A percentile compares a stretch with the other conserved stretches of the same genome.
These are phyloP conservation scores for Hirudo medicinalis DNA, from an alignment of 1,140 invertebrate species.

Conservation along the genomic window DNA sequence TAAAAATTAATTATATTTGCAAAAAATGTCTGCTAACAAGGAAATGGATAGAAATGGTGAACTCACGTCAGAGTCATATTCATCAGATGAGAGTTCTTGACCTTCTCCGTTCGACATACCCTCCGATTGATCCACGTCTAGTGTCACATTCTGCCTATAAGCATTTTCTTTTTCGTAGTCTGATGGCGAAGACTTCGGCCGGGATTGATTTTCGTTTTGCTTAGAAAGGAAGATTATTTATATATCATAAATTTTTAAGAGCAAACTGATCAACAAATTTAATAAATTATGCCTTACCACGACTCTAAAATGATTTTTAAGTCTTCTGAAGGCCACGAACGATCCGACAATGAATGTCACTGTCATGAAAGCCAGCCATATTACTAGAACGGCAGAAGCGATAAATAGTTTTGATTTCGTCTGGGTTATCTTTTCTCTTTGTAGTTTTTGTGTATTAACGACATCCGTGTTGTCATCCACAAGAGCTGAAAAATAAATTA, in stretches of 20 bases:
- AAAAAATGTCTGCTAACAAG: no score
- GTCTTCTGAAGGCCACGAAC: not conserved
- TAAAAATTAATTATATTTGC: no score
- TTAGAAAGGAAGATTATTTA: not conserved
- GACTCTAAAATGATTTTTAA: not conserved
- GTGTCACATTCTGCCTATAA: not conserved
- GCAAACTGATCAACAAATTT: not conserved
- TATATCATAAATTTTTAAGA: not conserved
- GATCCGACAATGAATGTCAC: not conserved
- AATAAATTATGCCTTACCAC: not conserved
- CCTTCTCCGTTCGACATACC: not conserved
- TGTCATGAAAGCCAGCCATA: constrained; percentile 1
- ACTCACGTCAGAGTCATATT: no score
- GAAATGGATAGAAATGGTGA: no score
- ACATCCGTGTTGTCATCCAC: not conserved
- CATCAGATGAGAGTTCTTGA: not conserved
- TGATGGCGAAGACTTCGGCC: not conserved
- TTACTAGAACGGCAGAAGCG: not conserved
- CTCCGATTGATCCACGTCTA: not conserved
- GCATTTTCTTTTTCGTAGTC: not conserved
- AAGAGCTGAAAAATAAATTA: not conserved
- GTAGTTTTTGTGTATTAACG: not conserved
- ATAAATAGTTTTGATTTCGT: constrained; percentile 1
- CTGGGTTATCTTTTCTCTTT: constrained; percentile 8
- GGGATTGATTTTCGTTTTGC: not conserved